Conservation (phyloP, 2,888 invertebrate genomes). For the Ophioninae sp. region DNA sequence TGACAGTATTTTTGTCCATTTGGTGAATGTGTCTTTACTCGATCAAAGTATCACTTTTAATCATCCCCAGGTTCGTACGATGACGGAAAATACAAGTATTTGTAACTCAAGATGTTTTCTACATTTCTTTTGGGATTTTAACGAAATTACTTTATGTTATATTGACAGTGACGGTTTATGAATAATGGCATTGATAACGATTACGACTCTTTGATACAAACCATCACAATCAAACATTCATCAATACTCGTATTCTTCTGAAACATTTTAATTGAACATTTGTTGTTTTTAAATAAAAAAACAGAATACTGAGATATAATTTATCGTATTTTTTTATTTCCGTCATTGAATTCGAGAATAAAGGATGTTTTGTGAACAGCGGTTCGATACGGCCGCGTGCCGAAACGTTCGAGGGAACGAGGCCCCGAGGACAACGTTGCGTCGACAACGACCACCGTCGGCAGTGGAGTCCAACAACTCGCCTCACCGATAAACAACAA, state of each 20-base stretch:
- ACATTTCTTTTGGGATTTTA: neutral
- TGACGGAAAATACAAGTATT: neutral
- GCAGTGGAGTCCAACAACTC: conserved; percentile 72
- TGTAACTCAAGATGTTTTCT: no score
- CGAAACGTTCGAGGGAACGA: conserved; percentile 94
- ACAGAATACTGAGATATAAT: neutral
- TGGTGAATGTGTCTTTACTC: neutral
- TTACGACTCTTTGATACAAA: neutral
- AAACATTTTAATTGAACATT: neutral
- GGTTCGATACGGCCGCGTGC: conserved; percentile 97
- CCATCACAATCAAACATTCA: neutral
- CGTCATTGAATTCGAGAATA: neutral
- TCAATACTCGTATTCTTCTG: neutral
- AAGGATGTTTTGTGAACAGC: conserved; percentile 83
- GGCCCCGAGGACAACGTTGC: conserved; percentile 83
- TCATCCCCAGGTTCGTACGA: neutral
- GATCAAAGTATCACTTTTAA: neutral
- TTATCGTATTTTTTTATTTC: neutral
- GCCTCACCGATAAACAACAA: conserved; percentile 73
- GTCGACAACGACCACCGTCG: conserved; percentile 80
- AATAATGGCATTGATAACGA: neutral
- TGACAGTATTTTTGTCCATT: neutral
- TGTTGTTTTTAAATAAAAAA: neutral
- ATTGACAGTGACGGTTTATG: neutral
- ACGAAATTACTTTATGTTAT: neutral